Conservation (phyloP, 2,113 vertebrate genomes). For the Bagarius yarrelli region DNA sequence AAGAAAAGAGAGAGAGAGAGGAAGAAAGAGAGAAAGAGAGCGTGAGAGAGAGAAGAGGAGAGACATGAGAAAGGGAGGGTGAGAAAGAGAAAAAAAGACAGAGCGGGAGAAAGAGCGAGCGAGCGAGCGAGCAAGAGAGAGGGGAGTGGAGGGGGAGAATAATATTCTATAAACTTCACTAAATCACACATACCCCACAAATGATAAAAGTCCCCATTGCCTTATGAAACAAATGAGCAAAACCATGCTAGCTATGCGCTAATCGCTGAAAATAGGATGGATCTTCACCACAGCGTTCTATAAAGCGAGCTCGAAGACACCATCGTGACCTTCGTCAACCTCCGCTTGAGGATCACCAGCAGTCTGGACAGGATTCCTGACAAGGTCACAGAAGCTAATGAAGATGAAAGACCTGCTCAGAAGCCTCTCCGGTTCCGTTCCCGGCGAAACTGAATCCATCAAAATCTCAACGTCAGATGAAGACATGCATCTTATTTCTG, state of each 20-base stretch:
- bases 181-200: too few relatives aligned
- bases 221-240: too few relatives aligned
- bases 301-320: too few relatives aligned
- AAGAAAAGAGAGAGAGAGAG: slow-evolving; percentile 1
- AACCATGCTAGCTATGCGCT: too few relatives aligned
- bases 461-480: slow-evolving; percentile 56
- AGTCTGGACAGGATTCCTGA: background rate
- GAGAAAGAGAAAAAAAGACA: background rate
- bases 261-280: too few relatives aligned
- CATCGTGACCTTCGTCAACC: background rate
- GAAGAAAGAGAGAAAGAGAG: background rate
- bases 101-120: slow-evolving; percentile 28
- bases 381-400: background rate
- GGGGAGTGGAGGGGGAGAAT: background rate
- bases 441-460: slow-evolving; percentile 48
- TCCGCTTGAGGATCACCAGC: background rate
- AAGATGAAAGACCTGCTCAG: background rate
- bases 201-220: too few relatives aligned
- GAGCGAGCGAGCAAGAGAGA: slow-evolving; percentile 55
- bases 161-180: background rate
- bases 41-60: background rate
- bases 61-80: background rate
- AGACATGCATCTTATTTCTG: slow-evolving; percentile 52
- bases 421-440: background rate
- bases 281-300: too few relatives aligned